Evolutionary conservation across 2,797 vertebrate species (phyloP), one percentile per base, ranked within the genome.

Genomic region (Enoplosus armatus): DNA sequence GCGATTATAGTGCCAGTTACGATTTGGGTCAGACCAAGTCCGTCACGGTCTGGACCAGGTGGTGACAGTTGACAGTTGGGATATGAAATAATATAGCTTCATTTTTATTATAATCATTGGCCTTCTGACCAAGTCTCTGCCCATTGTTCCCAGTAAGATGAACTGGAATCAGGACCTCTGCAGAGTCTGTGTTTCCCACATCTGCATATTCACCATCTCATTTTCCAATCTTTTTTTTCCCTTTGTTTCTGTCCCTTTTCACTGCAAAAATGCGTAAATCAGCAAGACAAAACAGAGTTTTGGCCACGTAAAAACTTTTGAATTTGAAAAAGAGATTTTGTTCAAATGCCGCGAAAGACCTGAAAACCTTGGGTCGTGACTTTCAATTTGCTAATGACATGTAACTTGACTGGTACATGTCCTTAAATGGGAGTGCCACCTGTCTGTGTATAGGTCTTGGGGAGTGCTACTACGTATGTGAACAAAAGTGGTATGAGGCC

Each of bases 21-120:
- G 6, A 53, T 29, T 27, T 81, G 41, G 55, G 43, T 26, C 26
- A 7, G 15, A 29, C 24, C 15, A 14, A 29, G 24, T 31, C 8
- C 16, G 24, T 76, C 45, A 55, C 26, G 50, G 41, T 64, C 47
- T 64, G 58, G 31, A 24, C 35, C 15, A 43, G 3, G 41, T 65
- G 39, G 47, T 65, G 70, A n/a, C n/a, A n/a, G n/a, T 47, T 56
- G 39, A 78, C 54, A 65, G 48, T 58, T 60, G 47, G 51, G 48
- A 67, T 37, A 9, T 63, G 35, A 59, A 64, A 47, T 43, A 7
- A 45, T 47, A 26, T 8, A 5, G 2, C 50, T n/a, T 5, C 8
- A 29, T 41, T 41, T 51, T 41, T 5, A 59, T 69, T 27, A 2
- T 26, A 48, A 48, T 72, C 20, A 51, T 29, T 18, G 41, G n/a